These are phyloP conservation scores for Drosophila nr. medialis DNA, from an alignment of 2,888 invertebrate genomes.

Conservation along the genomic window DNA sequence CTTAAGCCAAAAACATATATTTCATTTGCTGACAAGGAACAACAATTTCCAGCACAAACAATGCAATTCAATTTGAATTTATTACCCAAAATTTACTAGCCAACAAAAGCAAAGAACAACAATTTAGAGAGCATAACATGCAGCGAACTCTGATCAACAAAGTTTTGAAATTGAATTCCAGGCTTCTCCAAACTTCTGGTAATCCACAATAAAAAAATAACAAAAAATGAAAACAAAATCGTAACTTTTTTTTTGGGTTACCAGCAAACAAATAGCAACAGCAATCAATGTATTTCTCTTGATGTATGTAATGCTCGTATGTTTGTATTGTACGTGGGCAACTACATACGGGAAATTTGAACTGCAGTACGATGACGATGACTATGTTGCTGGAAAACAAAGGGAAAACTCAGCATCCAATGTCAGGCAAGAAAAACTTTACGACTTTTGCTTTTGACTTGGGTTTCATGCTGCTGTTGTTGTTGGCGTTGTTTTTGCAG, in stretches of 20 bases:
- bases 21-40: not conserved
- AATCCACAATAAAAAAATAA: constrained; percentile 1
- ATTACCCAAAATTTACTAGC: constrained; percentile 6
- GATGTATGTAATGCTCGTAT: not conserved
- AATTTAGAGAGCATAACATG: constrained; percentile 22
- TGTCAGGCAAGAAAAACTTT: constrained; percentile 48
- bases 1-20: not conserved
- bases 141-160: constrained; percentile 43
- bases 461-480: constrained; percentile 20
- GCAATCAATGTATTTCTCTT: constrained; percentile 42
- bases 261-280: not conserved
- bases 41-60: constrained; percentile 10
- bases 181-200: constrained; percentile 45
- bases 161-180: constrained; percentile 67
- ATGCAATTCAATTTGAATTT: constrained; percentile 20
- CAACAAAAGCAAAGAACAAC: constrained; percentile 16
- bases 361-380: constrained; percentile 28
- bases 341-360: constrained; percentile 36
- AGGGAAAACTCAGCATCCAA: constrained; percentile 18
- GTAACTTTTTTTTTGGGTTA: constrained; percentile 16
- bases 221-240: constrained; percentile 19
- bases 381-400: constrained; percentile 27
- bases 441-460: constrained; percentile 49
- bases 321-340: constrained; percentile 3
- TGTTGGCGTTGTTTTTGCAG: not conserved